phyloP scores from a whole-genome alignment of 2,797 vertebrate species.

The Dallia pectoralis region DNA sequence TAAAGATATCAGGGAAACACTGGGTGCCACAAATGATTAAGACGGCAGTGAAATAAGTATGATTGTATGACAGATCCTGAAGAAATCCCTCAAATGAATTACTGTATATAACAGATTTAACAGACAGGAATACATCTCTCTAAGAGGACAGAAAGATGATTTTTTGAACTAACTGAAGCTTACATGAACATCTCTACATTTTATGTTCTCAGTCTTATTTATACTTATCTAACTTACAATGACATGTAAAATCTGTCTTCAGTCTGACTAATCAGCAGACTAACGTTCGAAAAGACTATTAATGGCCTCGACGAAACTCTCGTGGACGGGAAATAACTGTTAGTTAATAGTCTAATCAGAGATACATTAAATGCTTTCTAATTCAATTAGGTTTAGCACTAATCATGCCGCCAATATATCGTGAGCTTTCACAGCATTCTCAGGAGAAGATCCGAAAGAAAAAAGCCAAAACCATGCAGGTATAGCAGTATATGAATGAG shows the following conservation, averaged over 20 bases:
- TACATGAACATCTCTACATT: no score
- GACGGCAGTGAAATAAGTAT: constrained; percentile 13
- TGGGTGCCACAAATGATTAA: background rate
- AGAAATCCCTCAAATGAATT: no score
- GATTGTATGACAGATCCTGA: background rate
- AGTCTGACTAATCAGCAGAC: no score
- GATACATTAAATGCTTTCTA: background rate
- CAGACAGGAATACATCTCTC: background rate
- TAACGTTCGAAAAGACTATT: background rate
- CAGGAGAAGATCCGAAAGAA: constrained; percentile 19
- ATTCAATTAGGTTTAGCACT: background rate
- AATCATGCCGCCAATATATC: background rate
- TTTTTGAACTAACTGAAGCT: background rate
- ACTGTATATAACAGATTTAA: no score
- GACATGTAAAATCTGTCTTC: no score
- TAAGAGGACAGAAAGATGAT: background rate
- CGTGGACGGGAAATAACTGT: background rate
- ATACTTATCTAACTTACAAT: no score
- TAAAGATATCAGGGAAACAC: no score
- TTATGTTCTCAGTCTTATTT: no score
- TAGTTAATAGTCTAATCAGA: background rate
- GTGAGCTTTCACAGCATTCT: constrained; percentile 7
- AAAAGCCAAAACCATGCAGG: constrained; percentile 40
- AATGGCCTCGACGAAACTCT: background rate
- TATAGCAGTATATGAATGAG: background rate